Conservation (phyloP, 2,797 vertebrate species). For the Arctocebus calabarensis region DNA sequence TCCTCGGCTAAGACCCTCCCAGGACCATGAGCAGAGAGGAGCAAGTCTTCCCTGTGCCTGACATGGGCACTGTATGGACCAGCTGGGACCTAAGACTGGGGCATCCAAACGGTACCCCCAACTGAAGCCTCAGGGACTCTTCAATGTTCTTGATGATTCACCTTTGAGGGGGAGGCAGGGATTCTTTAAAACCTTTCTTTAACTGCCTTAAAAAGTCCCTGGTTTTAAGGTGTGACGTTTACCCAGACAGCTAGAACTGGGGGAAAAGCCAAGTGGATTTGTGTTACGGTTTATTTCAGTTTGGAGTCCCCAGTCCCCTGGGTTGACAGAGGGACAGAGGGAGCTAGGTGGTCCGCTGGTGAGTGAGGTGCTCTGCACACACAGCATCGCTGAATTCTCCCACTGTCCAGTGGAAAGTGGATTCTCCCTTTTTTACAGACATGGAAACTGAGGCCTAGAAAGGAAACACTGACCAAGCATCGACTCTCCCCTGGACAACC, state of each 20-base stretch:
- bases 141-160: background rate
- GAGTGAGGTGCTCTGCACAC: background rate
- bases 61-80: background rate
- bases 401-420: rapidly evolving
- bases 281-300: background rate
- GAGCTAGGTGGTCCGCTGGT: rapidly evolving
- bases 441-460: background rate
- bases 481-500: background rate
- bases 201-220: background rate
- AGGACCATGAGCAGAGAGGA: background rate
- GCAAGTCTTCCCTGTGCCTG: background rate
- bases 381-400: background rate
- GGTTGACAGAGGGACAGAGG: rapidly evolving
- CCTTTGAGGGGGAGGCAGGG: background rate
- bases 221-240: background rate
- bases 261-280: background rate
- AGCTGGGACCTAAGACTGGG: background rate
- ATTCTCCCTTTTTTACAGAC: background rate
- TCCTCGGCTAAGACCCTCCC: background rate
- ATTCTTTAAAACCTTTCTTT: background rate
- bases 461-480: rapidly evolving
- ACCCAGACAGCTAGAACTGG: rapidly evolving
- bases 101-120: too few species aligned
- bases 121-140: background rate
- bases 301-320: background rate